Evolutionary conservation across 2,888 invertebrate species (phyloP).

Genomic region (Ceramica pisi): DNA sequence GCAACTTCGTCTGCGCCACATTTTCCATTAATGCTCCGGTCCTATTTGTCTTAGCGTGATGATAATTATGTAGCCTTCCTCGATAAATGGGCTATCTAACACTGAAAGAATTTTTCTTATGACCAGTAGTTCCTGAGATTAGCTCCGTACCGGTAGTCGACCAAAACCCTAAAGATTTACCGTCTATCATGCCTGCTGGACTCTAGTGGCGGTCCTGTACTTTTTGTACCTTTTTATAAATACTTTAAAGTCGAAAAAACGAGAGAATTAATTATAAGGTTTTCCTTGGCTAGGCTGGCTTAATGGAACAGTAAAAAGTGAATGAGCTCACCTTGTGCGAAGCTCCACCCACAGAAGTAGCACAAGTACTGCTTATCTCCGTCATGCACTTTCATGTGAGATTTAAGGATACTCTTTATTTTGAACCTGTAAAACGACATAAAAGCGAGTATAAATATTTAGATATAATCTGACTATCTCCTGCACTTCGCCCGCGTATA

Average conservation of each 20-base stretch:
- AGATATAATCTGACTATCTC: not conserved
- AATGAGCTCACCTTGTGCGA: conserved; percentile 78
- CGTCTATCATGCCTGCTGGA: not conserved
- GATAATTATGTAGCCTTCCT: no score
- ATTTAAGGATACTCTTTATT: conserved; percentile 80
- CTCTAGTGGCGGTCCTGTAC: conserved; percentile 10
- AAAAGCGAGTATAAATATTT: not conserved
- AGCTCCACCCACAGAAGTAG: conserved; percentile 84
- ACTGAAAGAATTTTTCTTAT: no score
- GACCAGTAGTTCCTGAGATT: no score
- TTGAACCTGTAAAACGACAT: conserved; percentile 80
- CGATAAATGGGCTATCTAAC: no score
- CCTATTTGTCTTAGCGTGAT: no score
- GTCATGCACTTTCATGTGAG: conserved; percentile 84
- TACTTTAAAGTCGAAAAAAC: conserved; percentile 15
- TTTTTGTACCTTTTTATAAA: conserved; percentile 19
- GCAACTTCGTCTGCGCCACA: no score
- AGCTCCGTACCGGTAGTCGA: no score
- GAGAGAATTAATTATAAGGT: conserved; percentile 24
- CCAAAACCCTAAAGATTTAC: not conserved
- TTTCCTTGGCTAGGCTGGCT: conserved; percentile 25
- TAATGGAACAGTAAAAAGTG: not conserved
- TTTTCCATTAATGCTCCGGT: no score
- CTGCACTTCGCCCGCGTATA: no score
- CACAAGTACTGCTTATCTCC: conserved; percentile 82